Base-by-base conservation (phyloP, 1,140 invertebrate genomes). In the Hylaeus anthracinus region DNA sequence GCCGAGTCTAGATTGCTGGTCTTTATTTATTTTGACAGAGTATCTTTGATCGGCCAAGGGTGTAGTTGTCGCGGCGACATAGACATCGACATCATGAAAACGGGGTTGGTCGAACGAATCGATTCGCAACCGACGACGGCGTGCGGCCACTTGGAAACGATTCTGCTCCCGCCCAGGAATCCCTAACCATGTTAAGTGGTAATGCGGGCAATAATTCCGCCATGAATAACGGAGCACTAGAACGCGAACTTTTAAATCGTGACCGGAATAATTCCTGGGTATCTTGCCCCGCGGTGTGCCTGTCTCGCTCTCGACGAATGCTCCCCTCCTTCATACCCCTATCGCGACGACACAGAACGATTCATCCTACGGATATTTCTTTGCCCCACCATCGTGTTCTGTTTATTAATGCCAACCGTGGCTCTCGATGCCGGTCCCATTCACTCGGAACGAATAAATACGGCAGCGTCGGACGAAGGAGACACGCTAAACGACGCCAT, bases 131-230 rank as follows among this genome's bases (percentile, higher is more conserved):
- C 58, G n/a, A 15, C 26, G 58, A 4, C 39, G 56, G 60, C 58
- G n/a, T 26, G 14, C 67, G 58, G 58, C 67, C 70, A 82, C 63
- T 79, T 80, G 80, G 73, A 71, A 86, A 86, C 80, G 84, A 86
- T 82, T 82, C 84, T 72, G 85, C 72, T 66, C 61, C 56, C 75
- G 51, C 8, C 51, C 51, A 8, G 69, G 80, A 86, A 86, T 86
- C 67, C 75, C 81, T 86, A 86, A 86, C 81, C 85, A 72, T 63
- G 81, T 77, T 82, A 85, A 86, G 86, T 86, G 85, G 80, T 86
- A 86, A 83, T 86, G 84, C 41, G n/a, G 76, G 58, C 66, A 83
- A 86, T 86, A 86, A 83, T 78, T 86, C 73, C 55, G 48, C 69
- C 79, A 70, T 72, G 83, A 86, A 81, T 85, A 86, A 85, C 72